These are phyloP conservation scores for Porites evermanni DNA, from an alignment of 92 coral and sea anemone genomes.

Conservation along the genomic window DNA sequence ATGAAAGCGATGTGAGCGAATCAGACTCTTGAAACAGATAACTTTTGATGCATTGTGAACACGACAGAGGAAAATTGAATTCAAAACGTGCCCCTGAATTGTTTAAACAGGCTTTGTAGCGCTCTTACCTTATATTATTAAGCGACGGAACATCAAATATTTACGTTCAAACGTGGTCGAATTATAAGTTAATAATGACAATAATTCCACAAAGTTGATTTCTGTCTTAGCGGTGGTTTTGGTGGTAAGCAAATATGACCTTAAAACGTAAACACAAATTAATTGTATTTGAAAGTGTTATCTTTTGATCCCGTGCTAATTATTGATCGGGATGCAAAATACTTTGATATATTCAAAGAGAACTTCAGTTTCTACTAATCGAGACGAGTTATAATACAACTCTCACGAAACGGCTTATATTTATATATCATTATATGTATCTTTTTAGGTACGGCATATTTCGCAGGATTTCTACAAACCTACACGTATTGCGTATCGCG, in stretches of 20 bases:
- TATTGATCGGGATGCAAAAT: too few species aligned
- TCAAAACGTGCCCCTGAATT: background rate
- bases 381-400: too few species aligned
- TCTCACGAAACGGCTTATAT: too few species aligned
- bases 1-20: slow-evolving; percentile 65
- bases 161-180: background rate
- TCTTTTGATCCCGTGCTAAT: background rate
- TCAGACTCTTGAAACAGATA: slow-evolving; percentile 43
- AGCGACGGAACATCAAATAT: slow-evolving; percentile 27
- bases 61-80: background rate
- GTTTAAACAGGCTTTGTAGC: background rate
- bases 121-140: background rate
- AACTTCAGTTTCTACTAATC: too few species aligned
- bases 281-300: background rate
- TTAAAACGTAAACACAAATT: background rate
- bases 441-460: too few species aligned
- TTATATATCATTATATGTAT: too few species aligned
- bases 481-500: too few species aligned
- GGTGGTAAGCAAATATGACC: background rate
- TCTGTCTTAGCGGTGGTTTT: slow-evolving; percentile 3
- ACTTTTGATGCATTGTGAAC: slow-evolving; percentile 23
- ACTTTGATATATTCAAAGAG: too few species aligned
- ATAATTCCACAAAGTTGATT: background rate
- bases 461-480: too few species aligned
- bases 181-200: background rate